Evolutionary conservation across 2,797 vertebrate species (phyloP), one percentile per base, ranked within the genome.

Genomic region (Hyperoplus immaculatus): DNA sequence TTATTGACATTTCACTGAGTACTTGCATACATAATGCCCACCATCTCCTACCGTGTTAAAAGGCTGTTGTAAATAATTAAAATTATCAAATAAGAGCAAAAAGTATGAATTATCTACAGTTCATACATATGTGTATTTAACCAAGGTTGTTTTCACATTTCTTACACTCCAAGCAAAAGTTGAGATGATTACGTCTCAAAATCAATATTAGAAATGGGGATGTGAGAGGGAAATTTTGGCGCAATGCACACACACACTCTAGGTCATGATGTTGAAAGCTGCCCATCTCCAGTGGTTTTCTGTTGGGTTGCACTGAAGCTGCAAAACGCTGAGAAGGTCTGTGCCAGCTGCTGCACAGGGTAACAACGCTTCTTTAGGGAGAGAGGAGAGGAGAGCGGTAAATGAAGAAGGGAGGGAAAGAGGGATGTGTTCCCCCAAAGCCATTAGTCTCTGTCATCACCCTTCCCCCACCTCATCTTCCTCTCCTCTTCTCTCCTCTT

Each of bases 371-470:
- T 65, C 82, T 85, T 82, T 43, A 39, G 80, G 82, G 86, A 84
- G 64, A 54, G 54, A 50, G 69, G 58, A 51, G 56, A n/a, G 47
- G 12, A 74, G 47, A 69, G 45, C 62, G 73, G 83, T 72, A 78
- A 81, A 63, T 76, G 75, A 80, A 77, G 86, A 69, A 86, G 57
- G 68, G 56, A 69, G 79, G 62, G 84, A 79, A 83, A 59, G 58
- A 65, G 85, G 65, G 83, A 77, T 77, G 76, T 90, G 54, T 29
- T 29, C 29, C 75, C 87, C 77, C 74, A 57, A 38, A 86, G 82
- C 77, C 82, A 92, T 93, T 91, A 80, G 79, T 93, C 92, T 89
- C 58, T 93, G 87, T 92, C 92, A 85, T 67, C 77, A 68, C 75
- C 84, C 85, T 64, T 77, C 85, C 86, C 82, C 83, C 74, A 15